Percentiles rank a stretch among this genome's conserved stretches.
Evolutionary conservation across 2,888 invertebrate genomes (phyloP).

Genomic region (Anoncus sp.): DNA sequence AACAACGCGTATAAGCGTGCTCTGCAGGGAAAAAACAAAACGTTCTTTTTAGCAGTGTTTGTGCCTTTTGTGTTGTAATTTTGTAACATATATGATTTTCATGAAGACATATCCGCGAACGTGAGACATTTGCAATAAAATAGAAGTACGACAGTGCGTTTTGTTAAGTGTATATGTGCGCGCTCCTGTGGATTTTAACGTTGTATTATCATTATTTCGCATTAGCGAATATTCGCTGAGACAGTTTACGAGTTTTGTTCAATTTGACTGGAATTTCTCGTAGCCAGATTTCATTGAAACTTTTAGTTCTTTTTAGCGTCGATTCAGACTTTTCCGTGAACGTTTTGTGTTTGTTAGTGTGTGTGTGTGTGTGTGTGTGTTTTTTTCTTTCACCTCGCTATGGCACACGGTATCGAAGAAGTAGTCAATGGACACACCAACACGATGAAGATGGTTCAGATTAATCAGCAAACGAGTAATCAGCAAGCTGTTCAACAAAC

Average conservation of each 20-base stretch:
- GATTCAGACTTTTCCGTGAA: conserved; percentile 4
- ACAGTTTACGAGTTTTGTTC: conserved; percentile 26
- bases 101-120: conserved; percentile 26
- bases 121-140: conserved; percentile 64
- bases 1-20: conserved; percentile 34
- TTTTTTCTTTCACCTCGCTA: conserved; percentile 67
- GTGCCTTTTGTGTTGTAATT: conserved; percentile 47
- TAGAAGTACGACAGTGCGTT: conserved; percentile 40
- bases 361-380: too few relatives aligned
- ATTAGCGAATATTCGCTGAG: conserved; percentile 28
- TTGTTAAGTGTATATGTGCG: conserved; percentile 46
- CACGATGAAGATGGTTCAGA: conserved; percentile 78
- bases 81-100: conserved; percentile 27
- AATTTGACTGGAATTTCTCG: background rate
- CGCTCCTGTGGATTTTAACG: conserved; percentile 31
- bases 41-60: conserved; percentile 9
- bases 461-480: conserved; percentile 76
- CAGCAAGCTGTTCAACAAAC: conserved; percentile 72
- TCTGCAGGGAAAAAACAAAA: conserved; percentile 9
- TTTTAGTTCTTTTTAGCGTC: conserved; percentile 30
- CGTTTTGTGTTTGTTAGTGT: conserved; percentile 2
- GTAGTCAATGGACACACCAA: conserved; percentile 82
- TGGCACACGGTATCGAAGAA: conserved; percentile 86
- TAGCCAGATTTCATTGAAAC: background rate
- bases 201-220: conserved; percentile 22